Evolutionary conservation across 2,113 vertebrate genomes (phyloP), one percentile per base, ranked within the genome.

Genomic region (Thinocorus orbignyianus): DNA sequence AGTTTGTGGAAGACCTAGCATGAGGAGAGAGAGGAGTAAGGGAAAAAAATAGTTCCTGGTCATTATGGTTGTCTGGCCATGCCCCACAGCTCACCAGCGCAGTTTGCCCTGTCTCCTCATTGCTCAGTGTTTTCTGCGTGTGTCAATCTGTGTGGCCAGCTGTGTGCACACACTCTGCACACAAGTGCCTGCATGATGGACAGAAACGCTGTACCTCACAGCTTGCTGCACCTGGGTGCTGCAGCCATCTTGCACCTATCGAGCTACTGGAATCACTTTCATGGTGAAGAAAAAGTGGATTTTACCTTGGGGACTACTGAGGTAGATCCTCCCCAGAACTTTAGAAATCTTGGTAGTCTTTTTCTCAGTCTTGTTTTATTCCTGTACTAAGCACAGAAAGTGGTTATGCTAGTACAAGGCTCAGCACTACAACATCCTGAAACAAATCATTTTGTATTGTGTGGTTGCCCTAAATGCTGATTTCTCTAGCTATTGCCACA

Each of bases 171-270:
- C 30, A 48, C 8, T 18, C 57, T 48, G 33, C 7, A 0, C 37
- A 33, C 2, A 3, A 31, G 31, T 17, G 17, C 17, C 37, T 61
- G 26, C 1, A 2, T 30, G 54, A 42, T 1, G 2, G 19, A 18
- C 18, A 15, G 44, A 24, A 60, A 24, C 2, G 3, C 28, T 23
- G 33, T 39, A 52, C 31, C 72, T 44, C 33, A 14, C 46, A 28
- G 7, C 37, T 46, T 39, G 14, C 28, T 28, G 24, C 28, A 52
- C 11, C 8, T 54, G 48, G 23, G 28, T 31, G 10, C 46, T 41
- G 41, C 74, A 55, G 19, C 30, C 8, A 3, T 20, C 58, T 49
- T 42, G 51, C 5, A 51, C 17, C 37, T 42, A 26, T 9, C 0
- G 0, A 81, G 41, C 25, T 37, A 72, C 6, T 80, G 49, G 39